Conservation (phyloP, 1,140 invertebrate species). For the Bombus picipes region DNA sequence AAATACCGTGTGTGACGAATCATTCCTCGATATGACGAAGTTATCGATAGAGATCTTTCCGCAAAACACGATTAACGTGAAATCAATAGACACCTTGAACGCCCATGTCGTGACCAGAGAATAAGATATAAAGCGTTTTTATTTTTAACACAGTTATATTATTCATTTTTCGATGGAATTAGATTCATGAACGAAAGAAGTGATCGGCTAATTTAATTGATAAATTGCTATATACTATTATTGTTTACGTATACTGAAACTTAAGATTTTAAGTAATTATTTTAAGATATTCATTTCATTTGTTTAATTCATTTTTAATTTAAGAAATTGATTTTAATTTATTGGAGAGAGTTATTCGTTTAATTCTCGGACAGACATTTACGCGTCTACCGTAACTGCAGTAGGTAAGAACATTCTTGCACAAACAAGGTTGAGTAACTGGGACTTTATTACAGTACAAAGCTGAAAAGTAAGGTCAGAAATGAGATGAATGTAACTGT, state of each 20-base stretch:
- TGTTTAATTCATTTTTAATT: not conserved
- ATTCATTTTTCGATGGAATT: not conserved
- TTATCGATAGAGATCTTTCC: conserved; percentile 28
- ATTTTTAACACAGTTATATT: not conserved
- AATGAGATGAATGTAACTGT: not conserved
- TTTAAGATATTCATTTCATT: not conserved
- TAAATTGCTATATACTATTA: not conserved
- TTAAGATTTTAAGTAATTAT: not conserved
- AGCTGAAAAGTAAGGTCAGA: not conserved
- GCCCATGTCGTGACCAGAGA: not conserved
- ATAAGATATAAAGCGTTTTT: not conserved
- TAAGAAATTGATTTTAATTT: not conserved
- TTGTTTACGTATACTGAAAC: not conserved
- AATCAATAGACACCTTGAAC: conserved; percentile 5
- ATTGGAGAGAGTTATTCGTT: not conserved
- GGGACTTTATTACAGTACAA: not conserved
- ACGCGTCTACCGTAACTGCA: not conserved
- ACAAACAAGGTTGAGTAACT: not conserved
- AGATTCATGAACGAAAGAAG: not conserved
- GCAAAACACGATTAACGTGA: not conserved
- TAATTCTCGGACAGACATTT: not conserved
- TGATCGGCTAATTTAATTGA: not conserved
- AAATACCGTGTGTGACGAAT: conserved; percentile 5
- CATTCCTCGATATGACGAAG: conserved; percentile 17
- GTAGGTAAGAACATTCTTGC: not conserved